A percentile compares a stretch with the other conserved stretches of the same genome.
Conservation (phyloP, 1,140 invertebrate genomes). For the Samia ricini region DNA sequence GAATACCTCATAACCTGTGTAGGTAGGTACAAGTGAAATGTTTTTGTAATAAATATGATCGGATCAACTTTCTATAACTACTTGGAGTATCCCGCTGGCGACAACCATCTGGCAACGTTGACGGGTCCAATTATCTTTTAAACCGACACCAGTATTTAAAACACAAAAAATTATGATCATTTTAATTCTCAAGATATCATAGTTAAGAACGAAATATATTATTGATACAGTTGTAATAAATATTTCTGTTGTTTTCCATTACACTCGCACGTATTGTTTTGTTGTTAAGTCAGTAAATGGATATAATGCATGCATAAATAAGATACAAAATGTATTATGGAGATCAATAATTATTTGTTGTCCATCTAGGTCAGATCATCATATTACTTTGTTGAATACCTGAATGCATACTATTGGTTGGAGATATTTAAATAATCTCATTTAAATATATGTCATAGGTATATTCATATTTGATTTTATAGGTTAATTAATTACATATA, state of each 20-base stretch:
- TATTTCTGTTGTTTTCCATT: neutral
- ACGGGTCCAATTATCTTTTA: neutral
- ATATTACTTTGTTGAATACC: constrained; percentile 1
- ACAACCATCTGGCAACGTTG: too few species aligned
- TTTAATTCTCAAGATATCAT: neutral
- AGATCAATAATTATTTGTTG: neutral
- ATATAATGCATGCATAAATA: neutral
- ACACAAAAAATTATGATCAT: too few species aligned
- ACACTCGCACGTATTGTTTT: neutral
- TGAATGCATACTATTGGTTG: neutral
- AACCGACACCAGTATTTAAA: neutral
- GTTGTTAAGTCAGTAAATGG: neutral
- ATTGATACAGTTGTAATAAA: constrained; percentile 1
- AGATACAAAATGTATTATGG: neutral
- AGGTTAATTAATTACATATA: too few species aligned
- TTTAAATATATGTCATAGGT: neutral
- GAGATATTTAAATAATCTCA: constrained; percentile 1
- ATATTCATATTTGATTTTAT: neutral
- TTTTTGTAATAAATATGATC: constrained; percentile 47
- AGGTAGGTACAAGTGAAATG: too few species aligned
- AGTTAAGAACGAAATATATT: neutral
- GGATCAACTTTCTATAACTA: constrained; percentile 43
- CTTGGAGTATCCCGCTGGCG: neutral
- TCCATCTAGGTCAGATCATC: neutral
- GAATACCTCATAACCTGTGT: too few species aligned